phyloP scores from a whole-genome alignment of 2,888 invertebrate genomes.

The Carabus problematicus region DNA sequence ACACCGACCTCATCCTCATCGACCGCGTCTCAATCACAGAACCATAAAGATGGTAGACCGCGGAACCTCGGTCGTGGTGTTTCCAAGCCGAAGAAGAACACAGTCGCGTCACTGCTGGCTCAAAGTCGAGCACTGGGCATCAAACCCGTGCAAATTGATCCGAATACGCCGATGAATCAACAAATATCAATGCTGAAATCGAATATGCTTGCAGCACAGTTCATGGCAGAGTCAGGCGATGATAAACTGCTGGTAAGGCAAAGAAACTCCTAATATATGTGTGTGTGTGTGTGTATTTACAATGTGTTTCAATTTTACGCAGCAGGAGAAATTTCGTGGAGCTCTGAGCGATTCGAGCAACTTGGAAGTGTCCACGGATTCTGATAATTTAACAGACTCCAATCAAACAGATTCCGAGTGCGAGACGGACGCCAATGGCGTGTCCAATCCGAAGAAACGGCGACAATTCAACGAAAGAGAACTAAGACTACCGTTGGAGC shows the following conservation, averaged over 20 bases:
- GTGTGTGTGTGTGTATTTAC: not conserved
- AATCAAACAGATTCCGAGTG: constrained; percentile 67
- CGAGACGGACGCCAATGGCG: constrained; percentile 55
- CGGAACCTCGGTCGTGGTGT: constrained; percentile 86
- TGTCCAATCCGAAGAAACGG: constrained; percentile 55
- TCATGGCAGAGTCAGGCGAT: constrained; percentile 52
- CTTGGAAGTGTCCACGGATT: constrained; percentile 66
- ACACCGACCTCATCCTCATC: constrained; percentile 47
- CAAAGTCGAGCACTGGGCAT: constrained; percentile 83
- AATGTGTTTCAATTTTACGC: constrained; percentile 41
- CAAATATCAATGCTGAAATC: constrained; percentile 66
- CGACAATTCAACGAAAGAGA: constrained; percentile 66
- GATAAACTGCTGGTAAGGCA: constrained; percentile 59
- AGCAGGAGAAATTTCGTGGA: constrained; percentile 65
- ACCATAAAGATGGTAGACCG: constrained; percentile 77
- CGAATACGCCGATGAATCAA: constrained; percentile 64
- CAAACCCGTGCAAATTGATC: constrained; percentile 72
- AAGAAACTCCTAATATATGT: not conserved
- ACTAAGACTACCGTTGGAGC: constrained; percentile 69
- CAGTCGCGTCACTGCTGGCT: constrained; percentile 85
- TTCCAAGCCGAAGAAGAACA: constrained; percentile 91
- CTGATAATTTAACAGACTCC: constrained; percentile 67
- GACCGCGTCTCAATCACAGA: constrained; percentile 48
- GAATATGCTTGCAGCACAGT: constrained; percentile 72
- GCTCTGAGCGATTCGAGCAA: constrained; percentile 64